Conservation (phyloP, 2,888 invertebrate genomes). For the Habrosyne pyritoides region DNA sequence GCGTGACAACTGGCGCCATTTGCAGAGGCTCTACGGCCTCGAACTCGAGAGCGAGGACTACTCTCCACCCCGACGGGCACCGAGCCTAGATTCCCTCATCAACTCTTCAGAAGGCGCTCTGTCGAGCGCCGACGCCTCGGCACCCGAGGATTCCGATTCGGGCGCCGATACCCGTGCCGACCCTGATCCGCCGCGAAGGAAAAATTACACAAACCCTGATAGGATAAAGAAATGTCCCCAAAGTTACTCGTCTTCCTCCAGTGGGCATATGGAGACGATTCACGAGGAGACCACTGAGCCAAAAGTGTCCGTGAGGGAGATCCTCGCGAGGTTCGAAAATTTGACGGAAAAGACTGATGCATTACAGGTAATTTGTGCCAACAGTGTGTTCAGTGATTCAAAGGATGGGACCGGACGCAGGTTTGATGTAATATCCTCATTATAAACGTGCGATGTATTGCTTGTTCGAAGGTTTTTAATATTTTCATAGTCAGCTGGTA, state of each 20-base stretch:
- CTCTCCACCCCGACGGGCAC: conserved; percentile 71
- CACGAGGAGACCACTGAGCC: conserved; percentile 90
- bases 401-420: conserved; percentile 6
- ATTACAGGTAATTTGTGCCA: conserved; percentile 39
- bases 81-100: conserved; percentile 87
- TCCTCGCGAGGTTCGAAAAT: conserved; percentile 91
- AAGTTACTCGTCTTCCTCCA: conserved; percentile 82
- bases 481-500: conserved; percentile 4
- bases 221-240: conserved; percentile 71
- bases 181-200: conserved; percentile 60
- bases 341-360: conserved; percentile 79
- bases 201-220: conserved; percentile 40
- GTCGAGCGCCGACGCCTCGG: conserved; percentile 84
- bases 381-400: conserved; percentile 19
- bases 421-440: conserved; percentile 7
- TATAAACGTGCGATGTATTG: neutral
- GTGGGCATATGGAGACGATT: conserved; percentile 91
- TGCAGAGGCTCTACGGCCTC: conserved; percentile 78
- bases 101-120: conserved; percentile 87
- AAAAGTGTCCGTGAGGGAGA: conserved; percentile 93
- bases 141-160: conserved; percentile 86
- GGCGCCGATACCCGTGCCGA: conserved; percentile 85
- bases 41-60: conserved; percentile 66
- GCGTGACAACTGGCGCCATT: conserved; percentile 82
- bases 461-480: neutral